These are phyloP conservation scores for Scophthalmus maximus DNA, from an alignment of 2,113 vertebrate species.

Conservation along the genomic window DNA sequence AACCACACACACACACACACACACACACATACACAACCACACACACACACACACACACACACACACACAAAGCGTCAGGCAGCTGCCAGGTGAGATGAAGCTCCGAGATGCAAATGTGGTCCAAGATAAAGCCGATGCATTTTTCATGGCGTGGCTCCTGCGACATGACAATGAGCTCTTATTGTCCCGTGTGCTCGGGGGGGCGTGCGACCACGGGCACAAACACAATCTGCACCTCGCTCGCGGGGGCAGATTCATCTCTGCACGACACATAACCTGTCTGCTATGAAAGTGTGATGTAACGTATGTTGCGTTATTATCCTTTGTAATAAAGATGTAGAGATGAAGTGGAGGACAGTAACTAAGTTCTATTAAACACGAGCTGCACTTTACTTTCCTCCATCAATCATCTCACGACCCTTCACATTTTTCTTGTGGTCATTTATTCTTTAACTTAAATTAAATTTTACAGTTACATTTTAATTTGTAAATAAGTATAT, in stretches of 20 bases:
- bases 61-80: not conserved
- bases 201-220: not conserved
- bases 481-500: too few relatives aligned
- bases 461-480: too few relatives aligned
- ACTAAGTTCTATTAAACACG: not conserved
- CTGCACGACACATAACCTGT: not conserved
- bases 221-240: not conserved
- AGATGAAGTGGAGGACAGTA: not conserved
- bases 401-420: too few relatives aligned
- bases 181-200: slow-evolving; percentile 10
- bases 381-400: not conserved
- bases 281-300: not conserved
- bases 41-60: not conserved
- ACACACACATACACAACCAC: too few relatives aligned
- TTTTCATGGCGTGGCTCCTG: slow-evolving; percentile 57
- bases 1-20: too few relatives aligned
- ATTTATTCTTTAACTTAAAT: too few relatives aligned
- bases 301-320: not conserved
- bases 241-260: not conserved
- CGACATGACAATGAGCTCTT: slow-evolving; percentile 31
- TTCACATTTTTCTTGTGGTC: too few relatives aligned
- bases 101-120: slow-evolving; percentile 57
- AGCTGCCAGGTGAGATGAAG: slow-evolving; percentile 42
- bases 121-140: slow-evolving; percentile 58
- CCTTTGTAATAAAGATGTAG: not conserved